Conservation (phyloP, 2,888 invertebrate species). For the Celastrina argiolus region DNA sequence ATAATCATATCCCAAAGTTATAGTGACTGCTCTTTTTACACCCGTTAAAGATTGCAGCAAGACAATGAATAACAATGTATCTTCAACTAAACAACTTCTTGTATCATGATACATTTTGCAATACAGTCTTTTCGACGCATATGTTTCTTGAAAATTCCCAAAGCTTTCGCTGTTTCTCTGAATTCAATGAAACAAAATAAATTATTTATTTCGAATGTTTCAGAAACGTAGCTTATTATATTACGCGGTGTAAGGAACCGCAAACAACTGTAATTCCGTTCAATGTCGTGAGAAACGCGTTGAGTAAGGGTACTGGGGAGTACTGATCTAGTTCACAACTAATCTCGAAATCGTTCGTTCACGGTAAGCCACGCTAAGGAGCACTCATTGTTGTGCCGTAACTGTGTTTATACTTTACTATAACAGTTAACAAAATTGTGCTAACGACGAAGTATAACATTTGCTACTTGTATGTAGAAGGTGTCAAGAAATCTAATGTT, state of each 20-base stretch:
- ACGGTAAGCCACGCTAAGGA: constrained; percentile 49
- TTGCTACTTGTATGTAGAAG: too few relatives aligned
- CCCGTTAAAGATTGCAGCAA: too few relatives aligned
- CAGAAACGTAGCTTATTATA: constrained; percentile 25
- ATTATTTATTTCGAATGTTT: neutral
- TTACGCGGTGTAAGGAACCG: constrained; percentile 33
- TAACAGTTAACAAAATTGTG: too few relatives aligned
- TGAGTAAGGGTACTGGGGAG: too few relatives aligned
- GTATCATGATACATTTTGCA: neutral
- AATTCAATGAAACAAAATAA: neutral
- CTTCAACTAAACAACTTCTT: too few relatives aligned
- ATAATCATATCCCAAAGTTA: too few relatives aligned
- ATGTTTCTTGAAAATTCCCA: neutral
- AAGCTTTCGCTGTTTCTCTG: neutral
- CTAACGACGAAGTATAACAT: too few relatives aligned
- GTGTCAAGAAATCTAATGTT: too few relatives aligned
- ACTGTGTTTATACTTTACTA: constrained; percentile 21
- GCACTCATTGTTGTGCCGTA: constrained; percentile 38
- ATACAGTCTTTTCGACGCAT: neutral
- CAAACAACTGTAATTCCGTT: constrained; percentile 67
- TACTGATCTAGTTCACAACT: constrained; percentile 68
- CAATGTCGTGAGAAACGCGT: constrained; percentile 72
- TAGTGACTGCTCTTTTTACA: too few relatives aligned
- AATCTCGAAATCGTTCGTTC: constrained; percentile 60
- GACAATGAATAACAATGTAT: too few relatives aligned